A percentile compares a stretch with the other conserved stretches of the same genome.
Evolutionary conservation across 2,888 invertebrate species (phyloP).

Genomic region (Amaurobius ferox): DNA sequence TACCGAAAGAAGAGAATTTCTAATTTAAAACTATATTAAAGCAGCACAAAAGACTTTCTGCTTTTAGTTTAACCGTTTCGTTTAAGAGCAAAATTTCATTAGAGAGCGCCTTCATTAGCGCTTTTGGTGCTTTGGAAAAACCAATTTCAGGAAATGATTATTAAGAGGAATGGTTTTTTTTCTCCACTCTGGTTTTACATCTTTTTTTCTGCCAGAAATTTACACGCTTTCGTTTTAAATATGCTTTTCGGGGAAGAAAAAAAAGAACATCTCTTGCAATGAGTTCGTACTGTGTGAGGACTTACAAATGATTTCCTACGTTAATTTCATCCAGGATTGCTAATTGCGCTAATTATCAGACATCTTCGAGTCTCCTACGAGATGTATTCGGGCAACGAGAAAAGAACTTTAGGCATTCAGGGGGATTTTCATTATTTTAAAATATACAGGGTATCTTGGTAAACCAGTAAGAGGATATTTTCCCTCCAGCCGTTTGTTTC

Average conservation of each 20-base stretch:
- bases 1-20: conserved; percentile 42
- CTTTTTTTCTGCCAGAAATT: conserved; percentile 14
- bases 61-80: conserved; percentile 45
- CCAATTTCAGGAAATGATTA: conserved; percentile 69
- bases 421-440: too few relatives aligned
- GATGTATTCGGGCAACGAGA: conserved; percentile 95
- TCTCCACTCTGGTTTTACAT: background rate
- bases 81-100: conserved; percentile 63
- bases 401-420: conserved; percentile 97
- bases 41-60: conserved; percentile 58
- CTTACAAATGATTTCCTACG: background rate
- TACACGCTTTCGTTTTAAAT: conserved; percentile 30
- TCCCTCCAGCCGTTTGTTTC: too few relatives aligned
- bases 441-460: too few relatives aligned
- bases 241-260: conserved; percentile 30
- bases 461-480: too few relatives aligned
- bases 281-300: background rate
- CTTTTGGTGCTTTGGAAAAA: conserved; percentile 53
- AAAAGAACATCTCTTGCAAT: background rate
- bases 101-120: conserved; percentile 60
- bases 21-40: conserved; percentile 72
- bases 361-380: conserved; percentile 80
- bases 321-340: background rate
- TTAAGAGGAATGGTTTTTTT: conserved; percentile 58
- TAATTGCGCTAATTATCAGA: background rate